Evolutionary conservation across 2,113 vertebrate genomes (phyloP), one percentile per base, ranked within the genome.

Genomic region (Upupa epops): DNA sequence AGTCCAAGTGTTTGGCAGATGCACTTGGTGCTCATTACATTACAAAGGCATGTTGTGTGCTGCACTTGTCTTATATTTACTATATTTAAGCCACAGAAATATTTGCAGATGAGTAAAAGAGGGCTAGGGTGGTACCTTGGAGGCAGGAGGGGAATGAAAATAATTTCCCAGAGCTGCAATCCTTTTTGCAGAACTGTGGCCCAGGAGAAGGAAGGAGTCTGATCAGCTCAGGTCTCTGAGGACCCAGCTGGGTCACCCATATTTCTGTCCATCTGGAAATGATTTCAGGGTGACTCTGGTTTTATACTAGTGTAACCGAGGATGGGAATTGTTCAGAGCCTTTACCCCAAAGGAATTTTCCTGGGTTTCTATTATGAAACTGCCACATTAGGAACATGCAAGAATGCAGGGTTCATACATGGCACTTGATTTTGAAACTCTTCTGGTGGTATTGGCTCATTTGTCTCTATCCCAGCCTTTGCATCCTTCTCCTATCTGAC

Each of bases 51-150:
- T 80, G 6, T 5, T 80, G 91, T 88, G 74, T 7, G n/a, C 94
- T 93, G 86, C 95, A 95, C 83, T 95, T 96, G 93, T 79, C 87
- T 93, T 73, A 8, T 82, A 21, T 95, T 76, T 90, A 84, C 95
- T 96, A 96, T 92, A 94, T 96, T 93, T 96, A 96, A 93, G 92
- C 52, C 72, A 15, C 56, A 90, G 84, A 96, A 95, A 77, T 92
- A 95, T 45, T 78, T 1, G 0, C 37, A 63, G 78, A 77, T 81
- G 92, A 87, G 82, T 77, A 66, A 71, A 88, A 89, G 74, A 89
- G 72, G 60, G 86, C 86, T 3, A n/a, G 31, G 60, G 86, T 0
- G 14, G 52, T 74, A 40, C 89, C 68, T 64, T 25, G 26, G 78
- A 64, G 55, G 71, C 56, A 89, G 84, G 34, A 58, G 80, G 58